Evolutionary conservation across 2,113 vertebrate genomes (phyloP).

Genomic region (Synchiropus splendidus): DNA sequence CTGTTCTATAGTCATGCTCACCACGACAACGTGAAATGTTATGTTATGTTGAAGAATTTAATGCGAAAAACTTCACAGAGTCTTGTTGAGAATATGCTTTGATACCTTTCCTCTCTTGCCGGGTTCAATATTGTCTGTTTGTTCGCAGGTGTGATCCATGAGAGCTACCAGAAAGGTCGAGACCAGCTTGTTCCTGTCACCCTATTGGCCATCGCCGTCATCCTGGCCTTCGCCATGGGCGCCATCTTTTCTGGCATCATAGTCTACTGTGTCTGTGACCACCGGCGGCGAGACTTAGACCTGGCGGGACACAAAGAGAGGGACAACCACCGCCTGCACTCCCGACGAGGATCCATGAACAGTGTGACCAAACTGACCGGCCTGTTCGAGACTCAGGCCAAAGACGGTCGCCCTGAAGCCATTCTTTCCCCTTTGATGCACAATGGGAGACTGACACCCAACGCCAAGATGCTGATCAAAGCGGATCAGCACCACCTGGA

Average conservation of each 20-base stretch:
- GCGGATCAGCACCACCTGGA: conserved; percentile 95
- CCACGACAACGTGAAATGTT: too few relatives aligned
- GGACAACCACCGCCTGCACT: conserved; percentile 71
- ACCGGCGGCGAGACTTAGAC: conserved; percentile 81
- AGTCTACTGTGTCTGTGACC: conserved; percentile 93
- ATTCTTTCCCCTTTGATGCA: conserved; percentile 94
- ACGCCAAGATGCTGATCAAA: conserved; percentile 88
- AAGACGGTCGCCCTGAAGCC: conserved; percentile 88
- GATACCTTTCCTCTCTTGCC: neutral
- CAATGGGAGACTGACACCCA: conserved; percentile 81
- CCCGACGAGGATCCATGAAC: conserved; percentile 90
- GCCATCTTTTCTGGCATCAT: conserved; percentile 92
- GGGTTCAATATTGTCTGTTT: neutral
- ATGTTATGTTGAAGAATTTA: too few relatives aligned
- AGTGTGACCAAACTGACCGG: conserved; percentile 94
- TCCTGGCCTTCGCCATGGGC: conserved; percentile 94
- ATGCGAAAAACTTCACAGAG: too few relatives aligned
- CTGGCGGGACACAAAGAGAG: conserved; percentile 81
- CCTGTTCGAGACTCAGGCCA: conserved; percentile 87
- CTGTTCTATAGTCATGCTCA: too few relatives aligned
- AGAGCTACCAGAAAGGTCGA: conserved; percentile 91
- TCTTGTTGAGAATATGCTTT: too few relatives aligned
- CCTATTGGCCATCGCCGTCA: conserved; percentile 89
- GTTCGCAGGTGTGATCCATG: conserved; percentile 88
- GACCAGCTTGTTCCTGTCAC: conserved; percentile 94